A percentile compares a stretch with the other conserved stretches of the same genome.
Conservation (phyloP, 2,797 vertebrate species). For the Spheniscus humboldti region DNA sequence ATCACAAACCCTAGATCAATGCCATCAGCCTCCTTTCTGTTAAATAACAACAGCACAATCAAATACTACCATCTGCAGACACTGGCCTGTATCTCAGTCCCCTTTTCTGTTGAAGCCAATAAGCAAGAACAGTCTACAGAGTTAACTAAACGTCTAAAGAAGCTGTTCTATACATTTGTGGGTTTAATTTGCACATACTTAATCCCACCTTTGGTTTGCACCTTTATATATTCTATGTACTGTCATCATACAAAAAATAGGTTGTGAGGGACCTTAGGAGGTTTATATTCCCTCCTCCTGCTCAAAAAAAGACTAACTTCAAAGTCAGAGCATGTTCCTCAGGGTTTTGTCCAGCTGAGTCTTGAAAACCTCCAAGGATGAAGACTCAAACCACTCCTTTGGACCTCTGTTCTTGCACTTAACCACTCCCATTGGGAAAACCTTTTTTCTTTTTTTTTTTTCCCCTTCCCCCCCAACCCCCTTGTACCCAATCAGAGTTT, state of each 20-base stretch:
- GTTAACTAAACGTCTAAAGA: background rate
- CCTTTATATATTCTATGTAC: rapidly evolving
- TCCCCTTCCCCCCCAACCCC: too few relatives aligned
- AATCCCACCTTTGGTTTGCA: background rate
- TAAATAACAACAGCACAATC: background rate
- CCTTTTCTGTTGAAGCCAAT: background rate
- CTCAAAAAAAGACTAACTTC: background rate
- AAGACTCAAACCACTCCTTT: background rate
- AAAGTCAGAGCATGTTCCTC: background rate
- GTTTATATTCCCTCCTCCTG: background rate
- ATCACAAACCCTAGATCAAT: background rate
- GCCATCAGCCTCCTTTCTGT: background rate
- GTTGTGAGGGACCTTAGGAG: background rate
- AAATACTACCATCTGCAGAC: conserved; percentile 35
- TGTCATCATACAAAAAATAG: background rate
- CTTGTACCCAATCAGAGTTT: background rate
- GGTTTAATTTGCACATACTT: background rate
- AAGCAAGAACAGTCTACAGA: background rate
- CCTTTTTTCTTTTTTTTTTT: too few relatives aligned
- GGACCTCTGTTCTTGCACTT: background rate
- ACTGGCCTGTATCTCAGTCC: background rate
- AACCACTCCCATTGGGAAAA: background rate
- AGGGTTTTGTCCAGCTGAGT: background rate
- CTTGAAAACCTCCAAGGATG: background rate
- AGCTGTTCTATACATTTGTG: background rate